Evolutionary conservation across 2,113 vertebrate species (phyloP).

Genomic region (Oryzias melastigma): DNA sequence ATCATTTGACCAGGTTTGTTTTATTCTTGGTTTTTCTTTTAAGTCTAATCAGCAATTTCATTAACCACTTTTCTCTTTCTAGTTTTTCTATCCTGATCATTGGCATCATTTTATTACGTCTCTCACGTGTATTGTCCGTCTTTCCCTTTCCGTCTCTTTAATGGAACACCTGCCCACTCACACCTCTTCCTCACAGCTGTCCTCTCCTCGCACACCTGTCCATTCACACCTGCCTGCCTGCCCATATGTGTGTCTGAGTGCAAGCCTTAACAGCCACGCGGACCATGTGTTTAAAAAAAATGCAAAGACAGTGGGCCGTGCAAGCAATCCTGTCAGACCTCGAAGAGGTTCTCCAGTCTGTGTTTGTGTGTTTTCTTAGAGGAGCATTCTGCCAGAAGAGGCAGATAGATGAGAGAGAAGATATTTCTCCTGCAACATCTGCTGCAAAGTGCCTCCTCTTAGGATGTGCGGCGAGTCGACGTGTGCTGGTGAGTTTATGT

Average conservation of each 20-base stretch:
- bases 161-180: constrained; percentile 75
- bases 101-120: not conserved
- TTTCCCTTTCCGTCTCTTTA: constrained; percentile 51
- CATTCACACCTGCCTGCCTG: constrained; percentile 65
- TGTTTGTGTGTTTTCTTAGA: constrained; percentile 39
- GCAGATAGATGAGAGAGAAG: constrained; percentile 62
- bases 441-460: constrained; percentile 64
- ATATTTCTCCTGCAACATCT: constrained; percentile 75
- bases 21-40: constrained; percentile 20
- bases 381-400: constrained; percentile 55
- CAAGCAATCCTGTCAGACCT: constrained; percentile 69
- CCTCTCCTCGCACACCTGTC: constrained; percentile 68
- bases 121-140: constrained; percentile 13
- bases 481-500: constrained; percentile 21
- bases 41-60: too few species aligned
- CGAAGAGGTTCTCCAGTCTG: constrained; percentile 36
- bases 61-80: too few species aligned
- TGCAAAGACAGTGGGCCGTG: constrained; percentile 53
- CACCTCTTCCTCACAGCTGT: constrained; percentile 71
- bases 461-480: constrained; percentile 39
- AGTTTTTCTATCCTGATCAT: not conserved
- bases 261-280: constrained; percentile 20
- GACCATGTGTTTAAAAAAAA: constrained; percentile 11
- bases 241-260: constrained; percentile 27
- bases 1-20: constrained; percentile 17